phyloP scores from a whole-genome alignment of 2,113 vertebrate genomes.

The Sylvietta virens region DNA sequence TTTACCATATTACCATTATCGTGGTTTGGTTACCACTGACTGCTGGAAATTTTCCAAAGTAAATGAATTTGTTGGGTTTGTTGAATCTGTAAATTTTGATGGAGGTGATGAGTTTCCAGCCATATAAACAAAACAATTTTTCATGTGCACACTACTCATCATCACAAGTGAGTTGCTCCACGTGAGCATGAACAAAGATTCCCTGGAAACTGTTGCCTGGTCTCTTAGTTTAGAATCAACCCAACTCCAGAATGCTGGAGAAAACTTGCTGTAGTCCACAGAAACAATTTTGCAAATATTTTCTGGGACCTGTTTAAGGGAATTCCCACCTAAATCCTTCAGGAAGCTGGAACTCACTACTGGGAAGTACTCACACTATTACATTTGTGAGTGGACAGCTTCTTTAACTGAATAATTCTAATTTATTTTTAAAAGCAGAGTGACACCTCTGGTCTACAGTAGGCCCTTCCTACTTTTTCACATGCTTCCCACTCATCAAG shows the following conservation, averaged over 20 bases:
- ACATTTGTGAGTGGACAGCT: not conserved
- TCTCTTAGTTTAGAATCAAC: not conserved
- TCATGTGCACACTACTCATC: not conserved
- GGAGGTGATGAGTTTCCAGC: not conserved
- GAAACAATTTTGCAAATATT: conserved; percentile 7
- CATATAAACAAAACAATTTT: not conserved
- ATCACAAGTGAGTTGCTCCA: not conserved
- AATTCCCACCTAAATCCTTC: not conserved
- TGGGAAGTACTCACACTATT: not conserved
- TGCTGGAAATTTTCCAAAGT: not conserved
- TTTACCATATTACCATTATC: not conserved
- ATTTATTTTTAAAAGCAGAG: not conserved
- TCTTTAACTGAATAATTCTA: not conserved
- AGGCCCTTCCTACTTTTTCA: not conserved
- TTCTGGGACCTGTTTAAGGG: not conserved
- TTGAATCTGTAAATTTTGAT: not conserved
- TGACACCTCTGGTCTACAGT: not conserved
- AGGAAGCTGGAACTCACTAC: not conserved
- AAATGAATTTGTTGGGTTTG: not conserved
- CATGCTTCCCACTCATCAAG: not conserved
- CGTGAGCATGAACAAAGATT: not conserved
- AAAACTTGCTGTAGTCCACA: not conserved
- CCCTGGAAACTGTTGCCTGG: not conserved
- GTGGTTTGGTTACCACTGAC: not conserved
- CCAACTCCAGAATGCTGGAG: not conserved